A percentile compares a stretch with the other conserved stretches of the same genome.
Conservation (phyloP, 2,888 invertebrate species). For the Parnassius glacialis region DNA sequence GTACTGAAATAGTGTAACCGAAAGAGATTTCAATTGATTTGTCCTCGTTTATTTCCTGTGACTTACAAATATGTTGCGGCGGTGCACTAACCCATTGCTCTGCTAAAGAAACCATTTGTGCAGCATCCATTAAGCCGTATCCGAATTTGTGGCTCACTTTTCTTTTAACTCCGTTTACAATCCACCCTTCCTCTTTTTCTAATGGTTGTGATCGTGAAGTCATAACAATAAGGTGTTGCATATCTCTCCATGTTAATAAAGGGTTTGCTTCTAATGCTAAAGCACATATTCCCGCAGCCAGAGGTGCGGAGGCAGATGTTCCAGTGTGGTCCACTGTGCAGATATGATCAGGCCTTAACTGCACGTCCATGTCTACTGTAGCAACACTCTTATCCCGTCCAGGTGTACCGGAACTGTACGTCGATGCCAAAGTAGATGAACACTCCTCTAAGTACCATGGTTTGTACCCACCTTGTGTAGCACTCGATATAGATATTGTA, state of each 20-base stretch:
- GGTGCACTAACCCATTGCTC: conserved; percentile 97
- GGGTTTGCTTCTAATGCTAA: conserved; percentile 96
- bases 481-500: conserved; percentile 98
- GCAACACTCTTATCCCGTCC: conserved; percentile 94
- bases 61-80: conserved; percentile 97
- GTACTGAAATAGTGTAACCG: conserved; percentile 88
- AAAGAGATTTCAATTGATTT: conserved; percentile 88
- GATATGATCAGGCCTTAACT: conserved; percentile 91
- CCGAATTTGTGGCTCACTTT: conserved; percentile 99
- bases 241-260: conserved; percentile 96
- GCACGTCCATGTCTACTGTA: conserved; percentile 94
- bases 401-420: conserved; percentile 97
- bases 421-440: conserved; percentile 98
- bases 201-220: conserved; percentile 94
- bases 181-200: conserved; percentile 96
- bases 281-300: conserved; percentile 97
- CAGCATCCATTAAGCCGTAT: conserved; percentile 99
- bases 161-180: conserved; percentile 94
- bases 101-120: conserved; percentile 94
- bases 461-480: conserved; percentile 96
- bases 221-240: conserved; percentile 96
- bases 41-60: conserved; percentile 92
- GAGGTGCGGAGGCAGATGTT: conserved; percentile 95
- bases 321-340: conserved; percentile 96
- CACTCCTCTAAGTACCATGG: conserved; percentile 99